A percentile compares a stretch with the other conserved stretches of the same genome.
phyloP scores from a whole-genome alignment of 2,888 invertebrate species.

The Pteria penguin region DNA sequence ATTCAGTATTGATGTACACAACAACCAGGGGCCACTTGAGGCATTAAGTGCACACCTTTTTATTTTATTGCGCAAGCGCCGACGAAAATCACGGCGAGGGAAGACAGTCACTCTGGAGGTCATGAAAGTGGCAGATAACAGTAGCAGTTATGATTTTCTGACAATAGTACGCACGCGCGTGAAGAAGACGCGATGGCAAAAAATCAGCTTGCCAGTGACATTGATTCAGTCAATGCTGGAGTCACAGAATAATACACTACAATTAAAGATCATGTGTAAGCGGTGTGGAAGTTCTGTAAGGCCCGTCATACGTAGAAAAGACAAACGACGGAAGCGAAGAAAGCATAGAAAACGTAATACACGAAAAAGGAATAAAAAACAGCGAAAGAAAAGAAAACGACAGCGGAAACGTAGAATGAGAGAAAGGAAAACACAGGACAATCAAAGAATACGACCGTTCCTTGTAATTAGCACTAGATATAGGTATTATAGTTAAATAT shows the following conservation, averaged over 20 bases:
- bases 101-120: conserved; percentile 32
- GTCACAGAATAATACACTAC: conserved; percentile 17
- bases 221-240: conserved; percentile 42
- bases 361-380: neutral
- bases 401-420: neutral
- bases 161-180: conserved; percentile 39
- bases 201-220: conserved; percentile 42
- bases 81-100: conserved; percentile 23
- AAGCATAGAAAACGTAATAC: conserved; percentile 12
- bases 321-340: neutral
- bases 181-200: conserved; percentile 47
- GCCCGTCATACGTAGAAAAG: conserved; percentile 25
- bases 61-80: conserved; percentile 36
- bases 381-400: neutral
- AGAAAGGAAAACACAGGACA: conserved; percentile 3
- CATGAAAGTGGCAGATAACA: conserved; percentile 22
- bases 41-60: conserved; percentile 38
- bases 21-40: conserved; percentile 23
- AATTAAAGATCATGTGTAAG: conserved; percentile 32
- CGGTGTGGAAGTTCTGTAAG: conserved; percentile 33
- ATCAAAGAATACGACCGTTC: conserved; percentile 31
- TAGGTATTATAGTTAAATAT: no score
- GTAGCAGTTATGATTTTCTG: conserved; percentile 25
- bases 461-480: conserved; percentile 41
- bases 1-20: conserved; percentile 34